Percentiles rank a stretch among this genome's conserved stretches.
phyloP scores from a whole-genome alignment of 2,888 invertebrate genomes.

The Coleophora flavipennella region DNA sequence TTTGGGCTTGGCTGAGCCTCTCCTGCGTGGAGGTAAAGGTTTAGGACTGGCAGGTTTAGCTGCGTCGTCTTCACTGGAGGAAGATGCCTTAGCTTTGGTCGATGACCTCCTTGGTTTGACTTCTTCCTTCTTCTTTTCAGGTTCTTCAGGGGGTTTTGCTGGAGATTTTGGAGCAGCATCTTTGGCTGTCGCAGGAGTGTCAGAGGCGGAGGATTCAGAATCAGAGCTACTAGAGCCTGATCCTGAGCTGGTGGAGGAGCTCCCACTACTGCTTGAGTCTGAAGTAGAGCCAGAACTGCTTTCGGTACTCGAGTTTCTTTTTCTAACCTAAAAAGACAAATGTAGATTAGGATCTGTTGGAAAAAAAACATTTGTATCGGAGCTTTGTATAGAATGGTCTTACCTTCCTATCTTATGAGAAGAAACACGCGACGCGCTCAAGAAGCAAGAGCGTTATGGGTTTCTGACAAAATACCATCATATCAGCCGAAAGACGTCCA shows the following conservation, averaged over 20 bases:
- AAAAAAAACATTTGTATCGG: too few species aligned
- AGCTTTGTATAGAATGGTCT: too few species aligned
- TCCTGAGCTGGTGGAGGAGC: slow-evolving; percentile 79
- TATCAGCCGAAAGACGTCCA: too few species aligned
- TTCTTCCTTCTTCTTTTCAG: slow-evolving; percentile 48
- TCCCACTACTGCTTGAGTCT: slow-evolving; percentile 79
- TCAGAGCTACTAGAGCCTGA: slow-evolving; percentile 80
- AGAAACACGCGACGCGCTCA: too few species aligned
- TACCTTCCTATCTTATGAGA: too few species aligned
- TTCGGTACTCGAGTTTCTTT: slow-evolving; percentile 65
- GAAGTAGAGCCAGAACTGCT: slow-evolving; percentile 78
- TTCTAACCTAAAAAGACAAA: slow-evolving; percentile 47
- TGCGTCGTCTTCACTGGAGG: slow-evolving; percentile 76
- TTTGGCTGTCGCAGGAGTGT: slow-evolving; percentile 30
- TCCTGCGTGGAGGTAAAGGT: slow-evolving; percentile 57
- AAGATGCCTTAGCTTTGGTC: slow-evolving; percentile 53
- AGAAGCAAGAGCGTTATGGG: too few species aligned
- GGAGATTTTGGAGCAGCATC: slow-evolving; percentile 45
- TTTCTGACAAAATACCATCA: too few species aligned
- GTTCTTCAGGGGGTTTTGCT: slow-evolving; percentile 41
- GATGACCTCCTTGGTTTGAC: slow-evolving; percentile 43
- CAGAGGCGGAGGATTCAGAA: slow-evolving; percentile 77
- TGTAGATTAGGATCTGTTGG: too few species aligned
- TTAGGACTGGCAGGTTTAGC: slow-evolving; percentile 52
- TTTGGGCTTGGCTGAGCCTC: slow-evolving; percentile 74